A percentile compares a stretch with the other conserved stretches of the same genome.
phyloP scores from a whole-genome alignment of 2,113 vertebrate genomes.

The Gobio gobio region DNA sequence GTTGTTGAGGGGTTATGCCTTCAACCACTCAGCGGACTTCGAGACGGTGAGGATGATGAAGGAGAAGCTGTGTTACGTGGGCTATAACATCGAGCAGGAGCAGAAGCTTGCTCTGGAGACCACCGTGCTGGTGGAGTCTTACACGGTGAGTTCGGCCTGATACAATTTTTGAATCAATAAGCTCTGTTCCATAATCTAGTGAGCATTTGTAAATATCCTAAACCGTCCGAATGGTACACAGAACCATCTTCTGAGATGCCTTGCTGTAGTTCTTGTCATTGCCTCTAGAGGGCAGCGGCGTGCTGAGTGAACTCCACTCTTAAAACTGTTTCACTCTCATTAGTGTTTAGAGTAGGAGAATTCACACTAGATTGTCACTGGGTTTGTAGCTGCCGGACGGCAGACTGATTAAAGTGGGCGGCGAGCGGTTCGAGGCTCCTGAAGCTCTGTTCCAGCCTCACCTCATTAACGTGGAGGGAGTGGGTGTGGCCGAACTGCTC shows the following conservation, averaged over 20 bases:
- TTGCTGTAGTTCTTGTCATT: too few relatives aligned
- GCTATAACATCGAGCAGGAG: conserved; percentile 93
- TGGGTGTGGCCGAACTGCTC: conserved; percentile 89
- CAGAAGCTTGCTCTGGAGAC: conserved; percentile 90
- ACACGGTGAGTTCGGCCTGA: conserved; percentile 78
- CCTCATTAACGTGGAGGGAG: conserved; percentile 89
- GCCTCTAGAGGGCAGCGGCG: conserved; percentile 29
- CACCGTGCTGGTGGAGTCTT: conserved; percentile 89
- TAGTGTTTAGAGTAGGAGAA: background rate
- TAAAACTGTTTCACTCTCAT: background rate
- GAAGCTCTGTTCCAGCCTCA: conserved; percentile 91
- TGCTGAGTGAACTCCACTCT: background rate
- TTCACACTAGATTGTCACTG: background rate
- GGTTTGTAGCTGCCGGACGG: conserved; percentile 84
- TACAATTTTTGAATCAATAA: background rate
- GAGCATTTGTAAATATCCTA: background rate
- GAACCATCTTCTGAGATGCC: too few relatives aligned
- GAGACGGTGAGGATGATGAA: conserved; percentile 93
- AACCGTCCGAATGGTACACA: background rate
- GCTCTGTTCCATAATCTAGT: background rate
- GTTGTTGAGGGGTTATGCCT: conserved; percentile 86
- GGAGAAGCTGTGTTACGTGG: conserved; percentile 89
- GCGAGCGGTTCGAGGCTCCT: conserved; percentile 88
- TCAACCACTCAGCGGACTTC: conserved; percentile 91
- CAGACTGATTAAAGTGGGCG: conserved; percentile 88